Evolutionary conservation across 2,888 invertebrate genomes (phyloP).

Genomic region (Lithophane leautieri): DNA sequence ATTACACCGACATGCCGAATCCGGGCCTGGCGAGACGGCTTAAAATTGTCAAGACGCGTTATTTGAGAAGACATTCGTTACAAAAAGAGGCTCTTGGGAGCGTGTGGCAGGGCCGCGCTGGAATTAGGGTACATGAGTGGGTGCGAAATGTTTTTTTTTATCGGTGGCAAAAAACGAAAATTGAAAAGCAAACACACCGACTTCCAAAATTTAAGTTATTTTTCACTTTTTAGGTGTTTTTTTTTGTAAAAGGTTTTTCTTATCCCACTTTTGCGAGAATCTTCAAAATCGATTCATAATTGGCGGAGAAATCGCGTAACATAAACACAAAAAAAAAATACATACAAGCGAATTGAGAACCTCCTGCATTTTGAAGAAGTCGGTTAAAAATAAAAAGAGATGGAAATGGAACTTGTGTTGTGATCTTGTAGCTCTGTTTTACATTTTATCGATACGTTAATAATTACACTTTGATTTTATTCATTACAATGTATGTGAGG

Average conservation of each 20-base stretch:
- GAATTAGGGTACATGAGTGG: conserved; percentile 23
- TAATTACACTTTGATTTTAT: neutral
- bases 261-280: too few relatives aligned
- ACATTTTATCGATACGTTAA: neutral
- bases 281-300: too few relatives aligned
- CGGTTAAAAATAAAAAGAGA: neutral
- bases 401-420: neutral
- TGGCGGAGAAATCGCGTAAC: too few relatives aligned
- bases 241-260: too few relatives aligned
- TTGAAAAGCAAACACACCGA: too few relatives aligned
- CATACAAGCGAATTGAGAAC: too few relatives aligned
- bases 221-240: too few relatives aligned
- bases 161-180: neutral
- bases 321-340: too few relatives aligned
- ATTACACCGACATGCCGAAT: conserved; percentile 72
- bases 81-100: conserved; percentile 69
- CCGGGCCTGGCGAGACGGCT: conserved; percentile 62
- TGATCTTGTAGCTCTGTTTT: neutral
- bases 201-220: too few relatives aligned
- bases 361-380: too few relatives aligned
- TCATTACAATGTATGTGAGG: neutral
- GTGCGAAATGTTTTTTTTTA: conserved; percentile 18
- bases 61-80: conserved; percentile 70
- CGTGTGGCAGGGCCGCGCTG: conserved; percentile 48
- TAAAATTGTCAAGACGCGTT: conserved; percentile 73